These are phyloP conservation scores for Eilema depressum DNA, from an alignment of 2,888 invertebrate species.

Conservation along the genomic window DNA sequence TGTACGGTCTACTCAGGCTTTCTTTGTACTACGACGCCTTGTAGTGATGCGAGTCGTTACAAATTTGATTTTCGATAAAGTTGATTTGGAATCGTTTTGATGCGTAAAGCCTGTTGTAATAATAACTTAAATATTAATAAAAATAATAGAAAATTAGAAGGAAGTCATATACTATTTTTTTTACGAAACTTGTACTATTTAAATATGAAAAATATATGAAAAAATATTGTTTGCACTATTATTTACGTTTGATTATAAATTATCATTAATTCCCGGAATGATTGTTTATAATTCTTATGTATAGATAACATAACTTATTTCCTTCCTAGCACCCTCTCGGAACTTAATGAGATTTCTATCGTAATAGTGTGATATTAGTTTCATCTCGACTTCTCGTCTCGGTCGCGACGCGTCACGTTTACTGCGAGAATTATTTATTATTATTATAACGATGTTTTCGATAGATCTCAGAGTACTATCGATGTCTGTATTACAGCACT, in stretches of 20 bases:
- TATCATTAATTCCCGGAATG: too few species aligned
- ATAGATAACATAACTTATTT: not conserved
- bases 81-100: not conserved
- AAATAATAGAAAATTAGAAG: too few species aligned
- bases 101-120: not conserved
- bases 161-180: too few species aligned
- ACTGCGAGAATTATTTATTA: constrained; percentile 23
- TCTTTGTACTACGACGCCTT: not conserved
- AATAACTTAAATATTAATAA: not conserved
- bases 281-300: not conserved
- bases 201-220: too few species aligned
- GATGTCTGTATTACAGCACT: not conserved
- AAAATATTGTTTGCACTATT: too few species aligned
- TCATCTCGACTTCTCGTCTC: constrained; percentile 5
- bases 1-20: not conserved
- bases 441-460: not conserved
- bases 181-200: too few species aligned
- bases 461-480: not conserved
- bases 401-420: not conserved
- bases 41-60: too few species aligned
- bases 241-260: too few species aligned
- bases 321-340: not conserved
- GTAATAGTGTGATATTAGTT: not conserved
- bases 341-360: not conserved
- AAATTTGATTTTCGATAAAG: not conserved